Evolutionary conservation across 2,113 vertebrate species (phyloP).

Genomic region (Tachysurus fulvidraco): DNA sequence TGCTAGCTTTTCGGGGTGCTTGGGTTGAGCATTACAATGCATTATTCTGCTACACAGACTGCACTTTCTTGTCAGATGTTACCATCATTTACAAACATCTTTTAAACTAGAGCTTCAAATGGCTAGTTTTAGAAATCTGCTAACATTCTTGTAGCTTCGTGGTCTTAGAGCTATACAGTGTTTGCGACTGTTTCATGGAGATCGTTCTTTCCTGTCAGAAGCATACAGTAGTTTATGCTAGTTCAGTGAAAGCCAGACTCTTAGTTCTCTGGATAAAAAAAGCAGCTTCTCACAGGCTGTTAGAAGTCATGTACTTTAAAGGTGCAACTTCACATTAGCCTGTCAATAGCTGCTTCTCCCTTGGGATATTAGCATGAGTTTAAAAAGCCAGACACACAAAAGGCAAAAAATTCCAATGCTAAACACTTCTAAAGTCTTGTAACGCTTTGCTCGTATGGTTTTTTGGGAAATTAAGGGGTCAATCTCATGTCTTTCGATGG

Average conservation of each 20-base stretch:
- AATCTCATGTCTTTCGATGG: not conserved
- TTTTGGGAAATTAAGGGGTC: not conserved
- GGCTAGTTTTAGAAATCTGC: not conserved
- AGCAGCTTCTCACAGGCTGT: not conserved
- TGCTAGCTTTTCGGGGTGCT: not conserved
- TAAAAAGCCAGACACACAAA: not conserved
- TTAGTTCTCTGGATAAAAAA: not conserved
- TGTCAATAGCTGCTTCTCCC: not conserved
- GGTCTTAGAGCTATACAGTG: not conserved
- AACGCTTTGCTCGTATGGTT: not conserved
- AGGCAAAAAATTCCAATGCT: too few relatives aligned
- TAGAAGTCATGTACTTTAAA: not conserved
- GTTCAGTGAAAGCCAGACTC: not conserved
- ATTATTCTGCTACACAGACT: too few relatives aligned
- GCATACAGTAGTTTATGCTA: not conserved
- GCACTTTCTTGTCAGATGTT: not conserved
- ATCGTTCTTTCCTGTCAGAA: not conserved
- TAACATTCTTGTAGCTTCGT: not conserved
- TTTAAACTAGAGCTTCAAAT: not conserved
- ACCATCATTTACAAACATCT: not conserved
- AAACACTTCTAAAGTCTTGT: not conserved
- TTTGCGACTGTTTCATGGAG: not conserved
- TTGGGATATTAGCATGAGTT: not conserved
- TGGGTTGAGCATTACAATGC: not conserved
- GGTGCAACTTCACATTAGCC: not conserved